A percentile compares a stretch with the other conserved stretches of the same genome.
Evolutionary conservation across 2,113 vertebrate genomes (phyloP).

Genomic region (Colinus virginianus): DNA sequence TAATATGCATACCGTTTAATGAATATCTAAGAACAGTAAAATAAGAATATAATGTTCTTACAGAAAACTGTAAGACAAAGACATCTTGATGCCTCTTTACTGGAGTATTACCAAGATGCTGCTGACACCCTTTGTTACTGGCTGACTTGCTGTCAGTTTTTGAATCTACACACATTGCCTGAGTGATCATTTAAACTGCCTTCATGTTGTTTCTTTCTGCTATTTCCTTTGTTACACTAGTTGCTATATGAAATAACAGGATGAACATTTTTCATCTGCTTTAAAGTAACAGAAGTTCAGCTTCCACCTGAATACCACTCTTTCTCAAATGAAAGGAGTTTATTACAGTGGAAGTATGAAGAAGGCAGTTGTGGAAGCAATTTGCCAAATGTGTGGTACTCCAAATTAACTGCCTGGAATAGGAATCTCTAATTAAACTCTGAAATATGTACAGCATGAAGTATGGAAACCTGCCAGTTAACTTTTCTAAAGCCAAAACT

Average conservation of each 20-base stretch:
- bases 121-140: background rate
- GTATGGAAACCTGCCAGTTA: background rate
- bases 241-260: background rate
- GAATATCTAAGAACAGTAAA: background rate
- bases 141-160: background rate
- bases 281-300: background rate
- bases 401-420: background rate
- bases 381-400: background rate
- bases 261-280: background rate
- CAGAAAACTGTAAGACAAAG: background rate
- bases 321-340: background rate
- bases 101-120: background rate
- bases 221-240: background rate
- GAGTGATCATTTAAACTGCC: background rate
- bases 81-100: background rate
- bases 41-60: background rate
- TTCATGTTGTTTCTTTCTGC: background rate
- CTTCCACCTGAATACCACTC: background rate
- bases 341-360: background rate
- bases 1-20: background rate
- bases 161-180: background rate
- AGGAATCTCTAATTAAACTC: background rate
- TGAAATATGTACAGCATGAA: background rate
- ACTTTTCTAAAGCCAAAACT: background rate
- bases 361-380: background rate